Base-by-base conservation (phyloP, 2,113 vertebrate species). In the Chaetodon auriga region DNA sequence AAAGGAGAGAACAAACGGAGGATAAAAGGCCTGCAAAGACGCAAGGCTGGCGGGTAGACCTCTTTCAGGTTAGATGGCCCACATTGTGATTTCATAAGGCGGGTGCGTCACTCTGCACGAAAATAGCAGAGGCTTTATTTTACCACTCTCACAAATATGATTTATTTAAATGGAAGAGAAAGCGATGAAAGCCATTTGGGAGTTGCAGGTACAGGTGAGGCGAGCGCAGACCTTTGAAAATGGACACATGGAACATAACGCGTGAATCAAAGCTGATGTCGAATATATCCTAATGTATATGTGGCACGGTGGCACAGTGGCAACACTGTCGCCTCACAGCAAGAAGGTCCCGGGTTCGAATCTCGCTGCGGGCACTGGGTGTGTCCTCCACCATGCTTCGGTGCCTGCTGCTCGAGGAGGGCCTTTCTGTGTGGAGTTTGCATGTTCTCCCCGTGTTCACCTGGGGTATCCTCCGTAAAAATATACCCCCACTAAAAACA, bases 11-110 rank as follows among this genome's bases (percentile, higher is more conserved):
- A 63, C 2, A 36, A 75, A 75, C 15, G 7, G 36, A 38, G 13
- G 55, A 55, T 14, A 71, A 23, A 45, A 60, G 30, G 53, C 23
- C 60, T 68, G 43, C 48, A 73, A 80, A 82, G 63, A 55, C 45
- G 21, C 23, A 19, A 80, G 71, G 68, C 54, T 45, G 43, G 63
- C 14, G 30, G 38, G 30, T 16, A 68, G 69, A 74, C 65, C 61
- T 75, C 51, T 86, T 85, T 84, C 61, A 70, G 80, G 70, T 81
- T 51, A 35, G 60, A 53, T 43, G 60, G 78, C 76, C 80, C 78
- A 81, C 82, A 88, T 89, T 92, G 81, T 81, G 86, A 86, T 90
- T 94, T 93, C 64, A 92, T 91, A 79, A 90, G 87, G 58, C 36
- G 21, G 74, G 53, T 83, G 83, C 68, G 5, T 90, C 89, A 80